Percentiles rank a stretch among this genome's conserved stretches.
phyloP scores from a whole-genome alignment of 2,797 vertebrate species.

The Pangasius krempfi region DNA sequence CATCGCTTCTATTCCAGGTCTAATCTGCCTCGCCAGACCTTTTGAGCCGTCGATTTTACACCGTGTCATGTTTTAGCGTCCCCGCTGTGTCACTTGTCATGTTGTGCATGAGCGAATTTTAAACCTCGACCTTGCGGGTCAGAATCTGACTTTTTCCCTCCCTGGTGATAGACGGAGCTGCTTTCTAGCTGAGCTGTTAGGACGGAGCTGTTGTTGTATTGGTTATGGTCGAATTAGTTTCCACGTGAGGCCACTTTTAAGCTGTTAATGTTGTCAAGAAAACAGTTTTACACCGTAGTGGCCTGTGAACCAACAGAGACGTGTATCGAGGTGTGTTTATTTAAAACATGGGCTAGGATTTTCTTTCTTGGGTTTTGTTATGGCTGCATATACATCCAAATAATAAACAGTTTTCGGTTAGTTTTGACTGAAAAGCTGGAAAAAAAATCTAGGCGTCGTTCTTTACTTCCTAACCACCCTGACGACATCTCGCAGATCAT shows the following conservation, averaged over 20 bases:
- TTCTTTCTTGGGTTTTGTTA: neutral
- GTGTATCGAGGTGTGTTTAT: neutral
- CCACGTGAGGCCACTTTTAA: neutral
- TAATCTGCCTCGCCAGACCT: constrained; percentile 20
- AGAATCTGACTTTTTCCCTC: constrained; percentile 18
- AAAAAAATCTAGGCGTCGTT: neutral
- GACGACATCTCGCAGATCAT: neutral
- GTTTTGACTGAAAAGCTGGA: neutral
- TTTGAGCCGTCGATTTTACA: constrained; percentile 21
- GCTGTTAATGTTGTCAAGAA: neutral
- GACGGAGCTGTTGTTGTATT: too few species aligned
- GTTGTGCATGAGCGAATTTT: constrained; percentile 28
- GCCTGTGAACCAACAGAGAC: neutral
- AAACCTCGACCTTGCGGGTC: constrained; percentile 12
- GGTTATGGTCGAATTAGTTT: neutral
- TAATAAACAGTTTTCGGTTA: neutral
- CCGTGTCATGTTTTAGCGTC: constrained; percentile 8
- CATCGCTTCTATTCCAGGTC: neutral
- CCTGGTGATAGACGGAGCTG: neutral
- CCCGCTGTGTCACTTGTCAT: constrained; percentile 27
- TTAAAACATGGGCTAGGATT: neutral
- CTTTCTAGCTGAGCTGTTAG: neutral
- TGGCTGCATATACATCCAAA: neutral
- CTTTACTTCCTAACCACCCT: neutral
- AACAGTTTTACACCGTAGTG: neutral